phyloP scores from a whole-genome alignment of 2,888 invertebrate genomes.

The Ectemnius lituratus region DNA sequence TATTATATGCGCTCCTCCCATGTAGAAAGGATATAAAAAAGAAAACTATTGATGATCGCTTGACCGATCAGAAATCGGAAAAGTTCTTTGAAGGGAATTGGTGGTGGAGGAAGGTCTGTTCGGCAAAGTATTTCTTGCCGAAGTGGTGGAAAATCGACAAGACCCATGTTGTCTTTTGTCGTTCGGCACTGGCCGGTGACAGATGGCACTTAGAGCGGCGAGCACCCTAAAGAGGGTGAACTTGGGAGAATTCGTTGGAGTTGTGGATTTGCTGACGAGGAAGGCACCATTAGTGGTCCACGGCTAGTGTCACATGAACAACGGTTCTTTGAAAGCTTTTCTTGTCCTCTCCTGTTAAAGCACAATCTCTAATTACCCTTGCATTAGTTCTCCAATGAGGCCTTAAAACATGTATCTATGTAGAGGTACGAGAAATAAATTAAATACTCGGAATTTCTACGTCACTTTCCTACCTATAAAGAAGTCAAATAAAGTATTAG shows the following conservation, averaged over 20 bases:
- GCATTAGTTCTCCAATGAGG: not conserved
- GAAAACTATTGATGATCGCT: no score
- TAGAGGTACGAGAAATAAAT: no score
- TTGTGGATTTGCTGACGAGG: slow-evolving; percentile 33
- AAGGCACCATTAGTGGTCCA: slow-evolving; percentile 26
- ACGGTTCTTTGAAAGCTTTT: slow-evolving; percentile 12
- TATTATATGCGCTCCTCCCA: no score
- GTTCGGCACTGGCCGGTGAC: slow-evolving; percentile 52
- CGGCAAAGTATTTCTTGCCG: slow-evolving; percentile 28
- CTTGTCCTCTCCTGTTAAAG: not conserved
- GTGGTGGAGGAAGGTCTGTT: slow-evolving; percentile 7
- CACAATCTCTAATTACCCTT: not conserved
- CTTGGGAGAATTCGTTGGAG: slow-evolving; percentile 21
- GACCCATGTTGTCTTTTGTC: slow-evolving; percentile 44
- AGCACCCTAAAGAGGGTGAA: not conserved
- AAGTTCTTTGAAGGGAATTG: not conserved
- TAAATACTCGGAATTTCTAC: no score
- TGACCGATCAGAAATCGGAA: no score
- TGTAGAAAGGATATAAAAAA: no score
- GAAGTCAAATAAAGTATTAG: no score
- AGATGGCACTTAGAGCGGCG: slow-evolving; percentile 43
- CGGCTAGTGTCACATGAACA: slow-evolving; percentile 24
- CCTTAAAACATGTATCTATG: not conserved
- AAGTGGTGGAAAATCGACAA: slow-evolving; percentile 46
- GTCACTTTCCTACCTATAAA: no score